Base-by-base conservation (phyloP, 2,113 vertebrate species). In the Mustelus asterias region DNA sequence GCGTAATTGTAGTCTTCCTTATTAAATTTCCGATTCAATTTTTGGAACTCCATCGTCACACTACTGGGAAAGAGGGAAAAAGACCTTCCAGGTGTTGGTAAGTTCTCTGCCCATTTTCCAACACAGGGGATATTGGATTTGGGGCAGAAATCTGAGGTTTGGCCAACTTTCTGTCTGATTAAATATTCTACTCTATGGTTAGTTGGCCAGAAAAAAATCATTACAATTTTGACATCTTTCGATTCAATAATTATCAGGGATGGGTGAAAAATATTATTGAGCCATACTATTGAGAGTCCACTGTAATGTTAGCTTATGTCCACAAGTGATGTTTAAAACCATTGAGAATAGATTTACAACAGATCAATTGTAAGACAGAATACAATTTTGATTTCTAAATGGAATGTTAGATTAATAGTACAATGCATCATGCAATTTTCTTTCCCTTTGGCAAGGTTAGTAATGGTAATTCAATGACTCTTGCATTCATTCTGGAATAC, bases 301-400 rank as follows among this genome's bases (percentile, higher is more conserved):
- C 2, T 65, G 33, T 93, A 33, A 65, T n/a, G n/a, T 93, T 44
- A 93, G 60, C n/a, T 67, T 65, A 65, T 22, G 14, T 65, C 20
- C 89, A 41, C 60, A 93, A n/a, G 33, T 93, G 89, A 93, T n/a
- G 1, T 65, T 83, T 83, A 20, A 7, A 93, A 93, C 33, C 16
- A 33, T 14, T 67, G 16, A 65, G 33, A 93, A 93, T 5, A 65
- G 33, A 6, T 67, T 93, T 93, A 37, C n/a, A 67, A 65, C 60
- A 65, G 18, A 65, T 22, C n/a, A 93, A 63, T 6, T 93, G 14
- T 92, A 65, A 92, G 54, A 16, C 29, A 60, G 60, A 67, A 65
- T n/a, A 93, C 20, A 65, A 93, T 93, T 92, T n/a, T 93, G 33
- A 37, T 93, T 93, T 60, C n/a, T 67, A 67, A 93, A 93, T 93